phyloP scores from a whole-genome alignment of 2,113 vertebrate species.

The Urocynchramus pylzowi region DNA sequence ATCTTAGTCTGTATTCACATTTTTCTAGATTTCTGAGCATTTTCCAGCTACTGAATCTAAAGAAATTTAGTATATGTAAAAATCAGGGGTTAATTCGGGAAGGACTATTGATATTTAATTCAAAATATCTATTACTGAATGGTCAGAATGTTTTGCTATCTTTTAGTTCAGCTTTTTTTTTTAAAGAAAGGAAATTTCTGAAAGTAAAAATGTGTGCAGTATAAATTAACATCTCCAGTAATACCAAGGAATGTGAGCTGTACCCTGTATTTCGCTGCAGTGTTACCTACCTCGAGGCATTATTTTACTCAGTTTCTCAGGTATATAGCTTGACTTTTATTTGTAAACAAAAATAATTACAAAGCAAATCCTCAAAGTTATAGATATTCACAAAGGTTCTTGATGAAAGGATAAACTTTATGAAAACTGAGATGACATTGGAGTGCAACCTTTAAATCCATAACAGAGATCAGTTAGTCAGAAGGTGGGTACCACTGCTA shows the following conservation, averaged over 20 bases:
- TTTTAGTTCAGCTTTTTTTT: not conserved
- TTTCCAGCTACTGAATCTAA: not conserved
- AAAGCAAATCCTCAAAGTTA: conserved; percentile 28
- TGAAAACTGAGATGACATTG: conserved; percentile 15
- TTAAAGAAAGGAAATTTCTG: not conserved
- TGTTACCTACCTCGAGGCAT: conserved; percentile 14
- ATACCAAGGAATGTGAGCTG: not conserved
- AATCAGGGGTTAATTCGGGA: not conserved
- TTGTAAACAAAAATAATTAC: conserved; percentile 33
- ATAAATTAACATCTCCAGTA: not conserved
- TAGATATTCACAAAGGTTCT: not conserved
- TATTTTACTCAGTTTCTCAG: conserved; percentile 17
- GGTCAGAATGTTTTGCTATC: not conserved
- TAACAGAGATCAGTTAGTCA: not conserved
- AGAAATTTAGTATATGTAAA: not conserved
- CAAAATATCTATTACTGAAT: not conserved
- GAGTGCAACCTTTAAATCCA: not conserved
- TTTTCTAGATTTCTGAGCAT: not conserved
- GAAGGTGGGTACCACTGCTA: not conserved
- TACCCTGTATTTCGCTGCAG: not conserved
- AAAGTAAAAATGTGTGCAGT: not conserved
- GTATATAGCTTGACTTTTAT: not conserved
- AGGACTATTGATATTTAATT: not conserved
- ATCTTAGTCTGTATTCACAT: not conserved
- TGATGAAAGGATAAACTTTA: not conserved